A percentile compares a stretch with the other conserved stretches of the same genome.
Conservation (phyloP, 2,888 invertebrate genomes). For the Fragum sueziense region DNA sequence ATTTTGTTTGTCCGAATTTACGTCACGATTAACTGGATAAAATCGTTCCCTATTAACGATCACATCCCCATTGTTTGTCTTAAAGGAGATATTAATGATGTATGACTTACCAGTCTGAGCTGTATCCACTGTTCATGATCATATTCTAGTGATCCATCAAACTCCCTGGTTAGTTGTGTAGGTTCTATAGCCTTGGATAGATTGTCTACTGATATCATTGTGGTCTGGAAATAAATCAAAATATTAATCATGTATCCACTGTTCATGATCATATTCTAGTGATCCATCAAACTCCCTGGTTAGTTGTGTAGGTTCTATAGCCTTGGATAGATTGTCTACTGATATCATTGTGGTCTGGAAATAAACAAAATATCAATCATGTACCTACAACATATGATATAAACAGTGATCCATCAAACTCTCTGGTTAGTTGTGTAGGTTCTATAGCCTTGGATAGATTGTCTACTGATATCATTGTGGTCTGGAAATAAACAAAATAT, state of each 20-base stretch:
- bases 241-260: conserved; percentile 99
- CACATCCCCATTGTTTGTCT: no score
- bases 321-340: conserved; percentile 95
- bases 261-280: conserved; percentile 96
- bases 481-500: conserved; percentile 88
- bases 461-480: conserved; percentile 97
- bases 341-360: conserved; percentile 97
- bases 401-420: conserved; percentile 93
- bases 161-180: conserved; percentile 94
- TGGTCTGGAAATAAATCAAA: conserved; percentile 89
- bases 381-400: neutral
- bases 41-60: no score
- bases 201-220: conserved; percentile 97
- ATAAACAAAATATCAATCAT: neutral
- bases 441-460: conserved; percentile 96
- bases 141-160: conserved; percentile 96
- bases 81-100: no score
- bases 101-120: conserved; percentile 88
- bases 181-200: conserved; percentile 96
- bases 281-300: conserved; percentile 97
- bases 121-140: conserved; percentile 99
- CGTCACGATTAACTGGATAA: neutral
- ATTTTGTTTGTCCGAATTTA: no score
- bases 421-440: conserved; percentile 94
- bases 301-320: conserved; percentile 95